Base-by-base conservation (phyloP, 2,113 vertebrate genomes). In the Nettapus auritus region DNA sequence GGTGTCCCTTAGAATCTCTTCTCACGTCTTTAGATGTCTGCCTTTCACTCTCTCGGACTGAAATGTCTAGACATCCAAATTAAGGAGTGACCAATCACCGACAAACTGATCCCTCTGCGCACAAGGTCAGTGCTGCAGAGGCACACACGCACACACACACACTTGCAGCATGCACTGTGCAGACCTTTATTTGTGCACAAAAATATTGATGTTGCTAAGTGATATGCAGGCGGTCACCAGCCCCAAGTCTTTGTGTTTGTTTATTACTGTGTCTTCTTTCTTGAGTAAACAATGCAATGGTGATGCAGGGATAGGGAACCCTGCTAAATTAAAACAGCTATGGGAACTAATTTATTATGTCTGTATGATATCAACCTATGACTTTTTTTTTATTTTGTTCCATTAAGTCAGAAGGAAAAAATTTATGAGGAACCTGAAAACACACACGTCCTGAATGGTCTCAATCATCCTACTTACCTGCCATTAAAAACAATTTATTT, bases 191-290 rank as follows among this genome's bases (percentile, higher is more conserved):
- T 97, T 98, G 91, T 93, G 96, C 97, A 98, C 91, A 95, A 93
- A 98, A 98, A 98, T 97, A 98, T 97, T 98, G 97, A 98, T 97
- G 97, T 98, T 98, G 97, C 98, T 98, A 97, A 98, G 97, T 94
- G 96, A 98, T 96, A 89, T 4, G 0, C 86, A 73, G 94, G 85
- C 74, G 59, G 97, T 91, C 93, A 56, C 75, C 8, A 92, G 91
- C 86, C 86, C 1, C 36, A 48, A 92, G 90, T 93, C 91, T 97
- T 96, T 96, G 91, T 97, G 87, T 95, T 95, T 97, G 96, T 97
- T 97, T 98, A 91, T 95, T 74, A 5, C 90, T 42, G 88, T 79
- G 75, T 82, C 73, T 87, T 86, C 91, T 85, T 91, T 28, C 78
- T 82, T 5, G 3, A 59, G 86, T 92, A 96, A 97, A 97, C 96